phyloP scores from a whole-genome alignment of 30 jellyfish, hydroid and myxozoan genomes.

The Phacellophora camtschatica region DNA sequence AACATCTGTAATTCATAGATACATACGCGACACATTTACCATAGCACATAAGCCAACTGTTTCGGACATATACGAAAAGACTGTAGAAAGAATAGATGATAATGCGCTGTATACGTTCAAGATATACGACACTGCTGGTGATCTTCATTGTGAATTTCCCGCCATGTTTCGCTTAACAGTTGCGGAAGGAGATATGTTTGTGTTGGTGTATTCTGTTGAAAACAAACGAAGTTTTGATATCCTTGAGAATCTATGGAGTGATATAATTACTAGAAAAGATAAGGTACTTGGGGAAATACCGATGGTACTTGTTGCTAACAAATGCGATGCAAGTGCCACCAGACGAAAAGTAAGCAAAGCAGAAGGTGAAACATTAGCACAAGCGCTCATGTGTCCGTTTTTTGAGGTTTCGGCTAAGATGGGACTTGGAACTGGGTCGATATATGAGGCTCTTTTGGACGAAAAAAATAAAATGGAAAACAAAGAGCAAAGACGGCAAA shows the following conservation, averaged over 20 bases:
- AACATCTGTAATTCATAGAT: slow-evolving; percentile 50
- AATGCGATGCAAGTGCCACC: slow-evolving; percentile 55
- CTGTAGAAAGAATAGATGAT: slow-evolving; percentile 47
- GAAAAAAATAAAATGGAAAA: slow-evolving; percentile 12
- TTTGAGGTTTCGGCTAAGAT: slow-evolving; percentile 62
- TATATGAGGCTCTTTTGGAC: slow-evolving; percentile 14
- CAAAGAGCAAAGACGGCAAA: too few species aligned
- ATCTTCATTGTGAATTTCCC: slow-evolving; percentile 66
- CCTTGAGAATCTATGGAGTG: slow-evolving; percentile 12
- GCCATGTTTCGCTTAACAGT: slow-evolving; percentile 67
- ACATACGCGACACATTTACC: slow-evolving; percentile 4
- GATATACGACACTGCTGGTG: slow-evolving; percentile 73
- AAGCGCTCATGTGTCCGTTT: slow-evolving; percentile 43
- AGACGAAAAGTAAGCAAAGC: slow-evolving; percentile 40
- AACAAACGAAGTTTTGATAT: slow-evolving; percentile 27
- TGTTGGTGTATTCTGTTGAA: slow-evolving; percentile 60
- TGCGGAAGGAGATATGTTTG: slow-evolving; percentile 65
- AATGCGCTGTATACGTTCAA: slow-evolving; percentile 31
- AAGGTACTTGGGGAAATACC: slow-evolving; percentile 33
- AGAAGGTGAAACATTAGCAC: slow-evolving; percentile 51
- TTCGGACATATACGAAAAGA: slow-evolving; percentile 59
- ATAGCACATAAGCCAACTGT: slow-evolving; percentile 57
- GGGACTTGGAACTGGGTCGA: slow-evolving; percentile 6
- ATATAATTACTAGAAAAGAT: slow-evolving; percentile 12
- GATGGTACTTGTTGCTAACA: slow-evolving; percentile 57